phyloP scores from a whole-genome alignment of 53 echinoderm and acorn worm species.

The Apostichopus leukothele region DNA sequence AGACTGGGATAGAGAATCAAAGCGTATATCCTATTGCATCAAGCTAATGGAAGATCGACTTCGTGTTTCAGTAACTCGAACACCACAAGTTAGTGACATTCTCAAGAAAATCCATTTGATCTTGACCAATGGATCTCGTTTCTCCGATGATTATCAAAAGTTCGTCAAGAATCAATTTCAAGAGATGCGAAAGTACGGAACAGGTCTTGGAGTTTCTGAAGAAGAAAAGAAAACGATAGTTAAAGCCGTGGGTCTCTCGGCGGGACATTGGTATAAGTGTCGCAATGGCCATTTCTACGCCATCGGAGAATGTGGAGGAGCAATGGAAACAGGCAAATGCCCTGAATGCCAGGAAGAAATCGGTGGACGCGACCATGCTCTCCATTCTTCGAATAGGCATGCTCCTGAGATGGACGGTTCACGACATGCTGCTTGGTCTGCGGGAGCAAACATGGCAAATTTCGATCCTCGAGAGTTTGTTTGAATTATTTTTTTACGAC shows the following conservation, averaged over 20 bases:
- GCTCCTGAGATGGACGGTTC: slow-evolving; percentile 96
- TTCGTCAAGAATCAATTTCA: neutral
- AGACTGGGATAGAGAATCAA: slow-evolving; percentile 41
- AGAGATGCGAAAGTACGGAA: slow-evolving; percentile 19
- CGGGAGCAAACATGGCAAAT: slow-evolving; percentile 78
- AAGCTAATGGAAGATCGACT: slow-evolving; percentile 25
- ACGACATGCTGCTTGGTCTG: slow-evolving; percentile 69
- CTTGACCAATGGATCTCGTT: neutral
- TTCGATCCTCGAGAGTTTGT: slow-evolving; percentile 55
- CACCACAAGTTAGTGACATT: neutral
- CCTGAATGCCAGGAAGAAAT: slow-evolving; percentile 71
- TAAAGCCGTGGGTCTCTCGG: slow-evolving; percentile 58
- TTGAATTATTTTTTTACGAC: neutral
- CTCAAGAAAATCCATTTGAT: slow-evolving; percentile 22
- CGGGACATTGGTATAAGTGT: slow-evolving; percentile 90
- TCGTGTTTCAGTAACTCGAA: slow-evolving; percentile 24
- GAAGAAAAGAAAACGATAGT: slow-evolving; percentile 70
- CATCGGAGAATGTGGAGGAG: slow-evolving; percentile 86
- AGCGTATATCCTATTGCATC: slow-evolving; percentile 12
- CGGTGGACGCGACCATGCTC: slow-evolving; percentile 67
- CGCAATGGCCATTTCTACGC: slow-evolving; percentile 82
- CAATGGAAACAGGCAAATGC: slow-evolving; percentile 57
- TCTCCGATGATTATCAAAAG: neutral
- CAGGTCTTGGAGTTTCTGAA: slow-evolving; percentile 48
- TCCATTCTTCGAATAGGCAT: slow-evolving; percentile 63